These are phyloP conservation scores for Scaptomyza cyrtandrae DNA, from an alignment of 2,888 invertebrate species.

Conservation along the genomic window DNA sequence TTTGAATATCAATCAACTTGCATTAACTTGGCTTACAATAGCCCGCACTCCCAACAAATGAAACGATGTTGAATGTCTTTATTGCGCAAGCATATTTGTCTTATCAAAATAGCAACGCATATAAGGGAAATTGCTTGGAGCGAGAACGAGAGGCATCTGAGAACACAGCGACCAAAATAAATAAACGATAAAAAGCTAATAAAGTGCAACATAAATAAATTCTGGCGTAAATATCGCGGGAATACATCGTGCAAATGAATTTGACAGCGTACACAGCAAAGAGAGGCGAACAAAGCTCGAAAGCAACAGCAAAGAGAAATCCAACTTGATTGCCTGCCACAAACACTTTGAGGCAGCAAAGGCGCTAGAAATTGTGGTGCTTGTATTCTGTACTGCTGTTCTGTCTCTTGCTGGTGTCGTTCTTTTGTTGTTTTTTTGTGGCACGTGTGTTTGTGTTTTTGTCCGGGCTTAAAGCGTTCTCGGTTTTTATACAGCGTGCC, in stretches of 20 bases:
- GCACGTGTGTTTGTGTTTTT: conserved; percentile 56
- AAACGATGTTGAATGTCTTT: conserved; percentile 16
- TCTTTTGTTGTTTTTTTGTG: conserved; percentile 22
- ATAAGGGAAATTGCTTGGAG: conserved; percentile 24
- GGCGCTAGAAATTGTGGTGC: conserved; percentile 11
- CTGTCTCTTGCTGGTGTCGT: conserved; percentile 18
- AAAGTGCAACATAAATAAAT: conserved; percentile 75
- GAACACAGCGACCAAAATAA: conserved; percentile 77
- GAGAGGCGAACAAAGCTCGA: not conserved
- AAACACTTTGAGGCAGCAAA: conserved; percentile 20
- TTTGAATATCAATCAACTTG: conserved; percentile 13
- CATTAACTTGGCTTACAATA: conserved; percentile 20
- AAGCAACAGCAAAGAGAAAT: not conserved
- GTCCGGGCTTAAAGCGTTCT: conserved; percentile 40
- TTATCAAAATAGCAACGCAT: conserved; percentile 37
- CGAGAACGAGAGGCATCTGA: conserved; percentile 5
- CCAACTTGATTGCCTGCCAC: conserved; percentile 39
- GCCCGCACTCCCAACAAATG: no score
- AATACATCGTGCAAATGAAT: conserved; percentile 39
- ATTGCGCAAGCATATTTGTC: conserved; percentile 36
- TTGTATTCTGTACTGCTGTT: conserved; percentile 24
- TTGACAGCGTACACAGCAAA: conserved; percentile 11
- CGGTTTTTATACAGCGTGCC: conserved; percentile 4
- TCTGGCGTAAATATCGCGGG: conserved; percentile 64
- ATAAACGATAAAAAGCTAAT: conserved; percentile 78